phyloP scores from a whole-genome alignment of 1,140 invertebrate genomes.

The Zaprionus inermis region DNA sequence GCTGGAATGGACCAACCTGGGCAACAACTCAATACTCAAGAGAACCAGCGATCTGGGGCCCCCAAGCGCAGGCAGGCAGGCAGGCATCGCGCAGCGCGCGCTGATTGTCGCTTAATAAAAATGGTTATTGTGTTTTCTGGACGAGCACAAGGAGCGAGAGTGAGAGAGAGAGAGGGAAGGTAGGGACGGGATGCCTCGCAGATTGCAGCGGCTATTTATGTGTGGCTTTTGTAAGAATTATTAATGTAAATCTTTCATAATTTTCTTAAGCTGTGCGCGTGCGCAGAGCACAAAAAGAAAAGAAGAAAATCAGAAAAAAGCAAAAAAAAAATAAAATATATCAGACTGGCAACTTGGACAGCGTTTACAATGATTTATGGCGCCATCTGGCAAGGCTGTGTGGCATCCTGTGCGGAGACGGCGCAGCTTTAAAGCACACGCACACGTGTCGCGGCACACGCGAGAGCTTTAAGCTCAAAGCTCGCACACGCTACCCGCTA shows the following conservation, averaged over 20 bases:
- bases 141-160: neutral
- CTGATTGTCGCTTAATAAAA: conserved; percentile 83
- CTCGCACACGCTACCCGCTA: conserved; percentile 20
- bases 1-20: conserved; percentile 22
- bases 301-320: conserved; percentile 4
- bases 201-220: conserved; percentile 75
- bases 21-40: conserved; percentile 70
- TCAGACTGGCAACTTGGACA: conserved; percentile 10
- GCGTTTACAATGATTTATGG: conserved; percentile 54
- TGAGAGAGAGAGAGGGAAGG: neutral
- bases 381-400: conserved; percentile 59
- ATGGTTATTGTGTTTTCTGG: conserved; percentile 76
- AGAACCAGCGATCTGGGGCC: conserved; percentile 23
- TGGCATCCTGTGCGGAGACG: conserved; percentile 46
- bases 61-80: conserved; percentile 17
- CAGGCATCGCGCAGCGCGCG: conserved; percentile 67
- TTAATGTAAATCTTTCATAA: conserved; percentile 83
- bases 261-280: conserved; percentile 80
- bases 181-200: conserved; percentile 16
- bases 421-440: conserved; percentile 28
- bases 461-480: conserved; percentile 49
- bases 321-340: conserved; percentile 3
- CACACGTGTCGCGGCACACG: neutral
- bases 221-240: conserved; percentile 82
- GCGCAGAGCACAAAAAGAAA: conserved; percentile 32